Evolutionary conservation across 2,113 vertebrate species (phyloP), one percentile per base, ranked within the genome.

Genomic region (Gyps fulvus): DNA sequence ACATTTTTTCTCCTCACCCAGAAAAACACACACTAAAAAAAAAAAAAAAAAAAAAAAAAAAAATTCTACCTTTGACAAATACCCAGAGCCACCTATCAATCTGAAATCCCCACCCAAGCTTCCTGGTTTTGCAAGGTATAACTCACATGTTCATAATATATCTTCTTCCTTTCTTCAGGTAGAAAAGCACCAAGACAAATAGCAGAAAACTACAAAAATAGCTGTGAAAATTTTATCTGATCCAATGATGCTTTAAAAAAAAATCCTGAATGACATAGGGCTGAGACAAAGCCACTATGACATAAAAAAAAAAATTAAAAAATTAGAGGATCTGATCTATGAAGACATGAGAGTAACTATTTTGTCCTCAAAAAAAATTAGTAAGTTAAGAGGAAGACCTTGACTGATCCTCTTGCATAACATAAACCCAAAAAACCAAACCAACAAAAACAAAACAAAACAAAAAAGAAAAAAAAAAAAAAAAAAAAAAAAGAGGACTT

Each of bases 391-490:
- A 74, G 36, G 11, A 58, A n/a, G 10, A 43, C 25, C 21, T 80
- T 34, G 7, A 31, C 12, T 34, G 31, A 63, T 62, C 19, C 10
- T 62, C 34, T 49, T 72, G 9, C 13, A 71, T 12, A 49, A 38
- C 6, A 36, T 3, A 32, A 65, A 43, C 14, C 0, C 1, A 12
- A 50, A 86, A 54, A 8, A 2, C 4, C 19, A 21, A 69, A 8
- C 3, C 10, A 70, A 55, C 6, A 10, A 70, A 47, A 3, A 42
- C 72, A 16, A 25, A 71, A 25, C 12, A 18, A 15, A 22, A 10
- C 25, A 14, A 13, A 49, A n/a, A 86, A 69, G 18, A 16, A 59
- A 3, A 42, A 78, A 16, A 25, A 71, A 25, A 14, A 18, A 15
- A 22, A 10, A 50, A 14, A 13, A 49, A n/a, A 86, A 69, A 22